Evolutionary conservation across 1,140 invertebrate genomes (phyloP), one percentile per base, ranked within the genome.

Genomic region (Bombus soroeensis): DNA sequence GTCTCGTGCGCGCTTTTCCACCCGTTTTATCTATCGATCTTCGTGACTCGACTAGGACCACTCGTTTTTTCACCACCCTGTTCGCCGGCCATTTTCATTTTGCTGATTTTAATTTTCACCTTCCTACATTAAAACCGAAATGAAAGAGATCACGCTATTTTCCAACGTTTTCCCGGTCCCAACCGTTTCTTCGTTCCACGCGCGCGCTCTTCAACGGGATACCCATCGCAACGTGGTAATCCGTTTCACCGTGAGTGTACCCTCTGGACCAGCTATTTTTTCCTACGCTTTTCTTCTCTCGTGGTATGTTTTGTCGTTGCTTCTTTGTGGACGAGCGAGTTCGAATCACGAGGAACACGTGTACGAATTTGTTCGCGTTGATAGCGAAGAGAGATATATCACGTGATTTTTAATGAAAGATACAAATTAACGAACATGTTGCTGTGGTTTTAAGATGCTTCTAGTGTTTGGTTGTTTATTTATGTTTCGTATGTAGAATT

Each of bases 1-100:
- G 41, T 34, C 25, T 62, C 22, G 66, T 37, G 57, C 5, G 3
- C 74, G 28, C 53, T 32, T 64, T 83, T 47, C 70, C 76, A 68
- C 41, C 32, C 32, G 77, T 39, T 82, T 82, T 87, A 77, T 89
- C 77, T 71, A 90, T 90, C 81, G 88, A 89, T 89, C 81, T 47
- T 12, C 12, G 37, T 25, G 25, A 34, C 41, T 53, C 73, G 8
- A 28, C 73, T 47, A 10, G 57, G 41, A 25, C 59, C 82, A 81
- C 73, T 75, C 77, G 18, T 53, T 76, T 84, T 77, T 87, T 57
- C 79, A 10, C 59, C 28, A 12, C 3, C 66, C 81, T 62, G 39
- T 82, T 77, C 81, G 43, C 43, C 80, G 66, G 32, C 53, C 88
- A 84, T 85, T 89, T 83, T 88, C 84, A 89, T 89, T 83, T 77